Evolutionary conservation across 2,113 vertebrate species (phyloP).

Genomic region (Psittacus erithacus): DNA sequence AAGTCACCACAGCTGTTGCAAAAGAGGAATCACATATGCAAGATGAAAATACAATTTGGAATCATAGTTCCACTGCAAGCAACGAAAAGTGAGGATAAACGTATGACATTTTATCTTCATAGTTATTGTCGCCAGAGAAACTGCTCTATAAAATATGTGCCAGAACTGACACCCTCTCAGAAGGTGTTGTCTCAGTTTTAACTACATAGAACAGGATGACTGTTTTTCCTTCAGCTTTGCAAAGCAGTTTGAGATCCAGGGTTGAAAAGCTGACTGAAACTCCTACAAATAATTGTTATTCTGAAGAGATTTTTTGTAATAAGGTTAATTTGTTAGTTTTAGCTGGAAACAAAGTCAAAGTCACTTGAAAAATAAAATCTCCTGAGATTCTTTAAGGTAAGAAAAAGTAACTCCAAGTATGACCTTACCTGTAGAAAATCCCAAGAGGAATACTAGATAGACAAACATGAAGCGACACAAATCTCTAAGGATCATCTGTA

Average conservation of each 20-base stretch:
- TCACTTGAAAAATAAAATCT: background rate
- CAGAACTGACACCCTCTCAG: background rate
- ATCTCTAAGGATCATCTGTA: conserved; percentile 94
- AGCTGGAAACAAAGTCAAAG: background rate
- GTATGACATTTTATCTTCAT: background rate
- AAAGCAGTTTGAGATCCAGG: background rate
- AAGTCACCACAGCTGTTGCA: conserved; percentile 88
- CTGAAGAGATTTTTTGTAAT: background rate
- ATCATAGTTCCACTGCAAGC: background rate
- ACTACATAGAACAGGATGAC: background rate
- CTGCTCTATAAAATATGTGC: background rate
- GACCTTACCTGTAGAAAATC: conserved; percentile 93
- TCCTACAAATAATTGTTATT: background rate
- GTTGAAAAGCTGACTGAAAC: background rate
- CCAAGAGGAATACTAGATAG: conserved; percentile 91
- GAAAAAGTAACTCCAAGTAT: background rate
- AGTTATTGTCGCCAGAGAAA: background rate
- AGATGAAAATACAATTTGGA: background rate
- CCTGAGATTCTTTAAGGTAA: background rate
- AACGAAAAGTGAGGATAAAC: background rate
- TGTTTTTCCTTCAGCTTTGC: background rate
- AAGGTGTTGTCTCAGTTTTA: background rate
- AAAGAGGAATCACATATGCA: background rate
- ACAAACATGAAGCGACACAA: conserved; percentile 93
- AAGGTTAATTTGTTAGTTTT: background rate